Base-by-base conservation (phyloP, 2,888 invertebrate genomes). In the Xylocampa areola region DNA sequence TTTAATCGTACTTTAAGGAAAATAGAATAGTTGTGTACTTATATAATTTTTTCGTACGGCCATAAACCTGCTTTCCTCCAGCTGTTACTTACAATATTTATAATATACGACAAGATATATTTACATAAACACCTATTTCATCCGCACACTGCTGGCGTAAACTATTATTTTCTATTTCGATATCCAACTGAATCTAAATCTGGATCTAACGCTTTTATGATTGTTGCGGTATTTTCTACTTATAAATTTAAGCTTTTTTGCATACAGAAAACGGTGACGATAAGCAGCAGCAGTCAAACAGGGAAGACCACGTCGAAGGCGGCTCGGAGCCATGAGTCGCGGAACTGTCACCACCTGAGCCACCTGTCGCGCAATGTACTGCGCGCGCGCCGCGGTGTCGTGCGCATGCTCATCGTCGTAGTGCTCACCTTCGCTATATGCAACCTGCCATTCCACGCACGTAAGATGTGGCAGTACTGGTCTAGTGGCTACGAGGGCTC, bases 401-500 rank as follows among this genome's bases (percentile, higher is more conserved):
- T 98, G 71, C 96, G 97, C 64, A 97, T 98, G 96, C 95, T 98
- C 72, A 97, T 98, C 63, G 96, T 97, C 21, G 97, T 98, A 40
- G 98, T 98, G 41, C 94, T 97, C 69, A 96, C 97, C 47, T 98
- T 98, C 88, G 98, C 98, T 11, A 83, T 98, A 29, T 98, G 98
- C 91, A 98, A 98, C 87, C 92, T 98, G 62, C 98, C 98, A 0
- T 97, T 97, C 90, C 98, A 98, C 90, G 97, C 96, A 0, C 95
- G 98, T 29, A 97, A 97, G 85, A 96, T 97, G 95, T 97, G 97
- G 97, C 97, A 97, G 83, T 96, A 97, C 87, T 97, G 97, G 97
- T 95, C 96, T 66, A 93, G 93, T 45, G 95, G 94, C 64, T 96
- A 96, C 87, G 94, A 95, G 68, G 97, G 96, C 62, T 95, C 95